A percentile compares a stretch with the other conserved stretches of the same genome.
phyloP scores from a whole-genome alignment of 2,113 vertebrate species.

The Hippocampus abdominalis region DNA sequence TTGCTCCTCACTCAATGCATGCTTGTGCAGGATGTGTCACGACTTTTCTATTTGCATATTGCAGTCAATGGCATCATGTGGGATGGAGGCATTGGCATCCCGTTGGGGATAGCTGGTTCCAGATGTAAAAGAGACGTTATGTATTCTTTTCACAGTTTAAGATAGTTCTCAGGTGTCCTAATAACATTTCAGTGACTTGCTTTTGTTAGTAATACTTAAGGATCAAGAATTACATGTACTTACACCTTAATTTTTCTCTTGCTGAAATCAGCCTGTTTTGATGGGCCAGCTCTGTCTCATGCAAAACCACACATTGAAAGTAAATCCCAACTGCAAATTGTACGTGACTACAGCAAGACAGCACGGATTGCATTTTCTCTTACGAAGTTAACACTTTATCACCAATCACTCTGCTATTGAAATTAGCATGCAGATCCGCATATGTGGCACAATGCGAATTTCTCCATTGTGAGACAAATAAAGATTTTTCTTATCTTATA shows the following conservation, averaged over 20 bases:
- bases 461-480: no score
- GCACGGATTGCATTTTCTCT: no score
- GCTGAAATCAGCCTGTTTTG: neutral
- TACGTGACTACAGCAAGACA: no score
- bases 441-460: no score
- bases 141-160: neutral
- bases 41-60: neutral
- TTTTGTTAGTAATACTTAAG: neutral
- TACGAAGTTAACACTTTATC: no score
- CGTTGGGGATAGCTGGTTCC: constrained; percentile 9
- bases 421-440: no score
- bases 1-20: neutral
- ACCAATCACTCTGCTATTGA: no score
- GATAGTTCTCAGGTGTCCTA: neutral
- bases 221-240: neutral
- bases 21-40: neutral
- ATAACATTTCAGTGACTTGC: neutral
- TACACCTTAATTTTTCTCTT: neutral
- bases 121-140: neutral
- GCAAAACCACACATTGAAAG: neutral
- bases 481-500: no score
- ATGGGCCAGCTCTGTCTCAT: neutral
- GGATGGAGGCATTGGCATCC: constrained; percentile 8
- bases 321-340: neutral
- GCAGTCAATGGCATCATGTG: constrained; percentile 5